Conservation (phyloP, 1,140 invertebrate genomes). For the Diploscapter pachys region DNA sequence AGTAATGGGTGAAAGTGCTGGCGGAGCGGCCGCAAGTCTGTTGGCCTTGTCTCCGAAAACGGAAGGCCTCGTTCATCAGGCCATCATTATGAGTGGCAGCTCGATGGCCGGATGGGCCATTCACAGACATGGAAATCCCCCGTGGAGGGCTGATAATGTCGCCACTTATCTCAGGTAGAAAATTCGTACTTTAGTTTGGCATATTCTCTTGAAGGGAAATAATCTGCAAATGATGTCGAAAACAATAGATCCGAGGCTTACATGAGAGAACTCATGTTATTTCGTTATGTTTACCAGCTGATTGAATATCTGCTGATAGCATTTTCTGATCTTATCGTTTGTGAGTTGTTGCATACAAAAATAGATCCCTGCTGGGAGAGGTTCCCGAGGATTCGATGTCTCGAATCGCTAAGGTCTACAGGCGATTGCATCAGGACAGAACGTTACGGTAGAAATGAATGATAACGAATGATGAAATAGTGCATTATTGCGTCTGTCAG, state of each 20-base stretch:
- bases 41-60: slow-evolving; percentile 78
- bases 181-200: neutral
- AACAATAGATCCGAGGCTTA: neutral
- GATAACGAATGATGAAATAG: too few species aligned
- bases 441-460: too few species aligned
- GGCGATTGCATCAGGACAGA: too few species aligned
- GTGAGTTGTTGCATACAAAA: too few species aligned
- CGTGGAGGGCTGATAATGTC: slow-evolving; percentile 55
- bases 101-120: slow-evolving; percentile 56
- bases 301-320: neutral
- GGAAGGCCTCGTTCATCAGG: slow-evolving; percentile 62
- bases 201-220: neutral
- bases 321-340: too few species aligned
- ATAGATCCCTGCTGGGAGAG: too few species aligned
- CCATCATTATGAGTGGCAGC: slow-evolving; percentile 53
- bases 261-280: neutral
- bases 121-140: slow-evolving; percentile 45
- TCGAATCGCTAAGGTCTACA: too few species aligned
- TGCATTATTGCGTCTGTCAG: too few species aligned
- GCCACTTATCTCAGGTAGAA: slow-evolving; percentile 43
- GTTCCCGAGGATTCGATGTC: too few species aligned
- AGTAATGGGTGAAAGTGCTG: slow-evolving; percentile 69
- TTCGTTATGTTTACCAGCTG: slow-evolving; percentile 1
- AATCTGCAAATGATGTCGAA: too few species aligned
- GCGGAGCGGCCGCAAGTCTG: slow-evolving; percentile 76